Conservation (phyloP, 2,113 vertebrate genomes). For the Chaetops frenatus region DNA sequence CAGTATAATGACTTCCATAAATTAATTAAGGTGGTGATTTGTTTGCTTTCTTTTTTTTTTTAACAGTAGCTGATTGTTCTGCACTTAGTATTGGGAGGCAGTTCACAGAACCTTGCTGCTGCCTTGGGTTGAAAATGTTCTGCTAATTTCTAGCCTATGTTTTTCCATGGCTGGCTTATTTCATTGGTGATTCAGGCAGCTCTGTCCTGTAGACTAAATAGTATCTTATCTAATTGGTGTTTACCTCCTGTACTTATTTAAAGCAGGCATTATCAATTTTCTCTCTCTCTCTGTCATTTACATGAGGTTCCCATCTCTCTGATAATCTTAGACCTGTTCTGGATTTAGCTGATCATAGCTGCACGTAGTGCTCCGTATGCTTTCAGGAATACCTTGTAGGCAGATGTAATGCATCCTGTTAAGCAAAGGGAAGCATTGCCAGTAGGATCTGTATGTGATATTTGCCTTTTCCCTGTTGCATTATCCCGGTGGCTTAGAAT, state of each 20-base stretch:
- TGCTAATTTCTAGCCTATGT: not conserved
- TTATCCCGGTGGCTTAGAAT: not conserved
- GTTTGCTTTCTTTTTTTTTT: not conserved
- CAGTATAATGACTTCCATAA: slow-evolving; percentile 31
- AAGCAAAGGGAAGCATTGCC: not conserved
- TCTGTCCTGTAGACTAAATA: not conserved
- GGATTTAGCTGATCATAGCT: not conserved
- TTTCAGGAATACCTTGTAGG: not conserved
- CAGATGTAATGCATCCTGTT: not conserved
- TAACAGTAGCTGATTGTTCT: slow-evolving; percentile 7
- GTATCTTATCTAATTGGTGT: not conserved
- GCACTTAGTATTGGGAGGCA: not conserved
- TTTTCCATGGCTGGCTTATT: not conserved
- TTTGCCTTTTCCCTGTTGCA: not conserved
- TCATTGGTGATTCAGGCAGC: not conserved
- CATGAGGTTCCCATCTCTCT: not conserved
- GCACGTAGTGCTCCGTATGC: rapidly evolving
- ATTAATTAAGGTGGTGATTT: slow-evolving; percentile 18
- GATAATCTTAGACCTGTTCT: not conserved
- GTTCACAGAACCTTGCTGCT: not conserved
- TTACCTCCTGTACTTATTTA: not conserved
- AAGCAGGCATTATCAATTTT: not conserved
- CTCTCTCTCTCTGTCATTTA: not conserved
- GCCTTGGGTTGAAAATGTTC: not conserved
- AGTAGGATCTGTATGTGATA: not conserved